Base-by-base conservation (phyloP, 2,113 vertebrate species). In the Piaya cayana region DNA sequence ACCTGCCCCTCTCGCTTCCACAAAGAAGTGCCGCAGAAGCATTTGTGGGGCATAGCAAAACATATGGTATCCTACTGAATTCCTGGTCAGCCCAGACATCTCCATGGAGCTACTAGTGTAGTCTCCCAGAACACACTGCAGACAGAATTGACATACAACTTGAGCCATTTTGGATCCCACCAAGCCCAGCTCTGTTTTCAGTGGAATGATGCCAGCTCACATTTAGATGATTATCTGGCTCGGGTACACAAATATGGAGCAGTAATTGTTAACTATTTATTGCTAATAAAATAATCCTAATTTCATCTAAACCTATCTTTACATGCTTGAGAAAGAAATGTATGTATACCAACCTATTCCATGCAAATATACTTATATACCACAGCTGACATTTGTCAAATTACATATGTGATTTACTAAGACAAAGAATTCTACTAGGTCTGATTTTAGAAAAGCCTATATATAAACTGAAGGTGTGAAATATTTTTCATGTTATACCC, bases 1-100 rank as follows among this genome's bases (percentile, higher is more conserved):
- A 95, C 90, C 93, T 95, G 93, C 87, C 79, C 60, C 42, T 69
- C 74, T 72, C 70, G 42, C 55, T 76, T 88, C 50, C 63, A 92
- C 75, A 94, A 87, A 95, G 86, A 53, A 94, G 67, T 15, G 71
- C 71, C 8, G 0, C 75, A 56, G 90, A 94, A 36, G 76, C 72
- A 93, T 88, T 93, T 5, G 26, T 59, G 52, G 34, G 56, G 37
- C 75, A 77, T 52, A 88, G 79, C 34, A 90, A 74, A 93, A 47
- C 90, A 86, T 78, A 94, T 67, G 82, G 90, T 71, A 86, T 77
- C 42, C 55, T 71, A 74, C 0, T 39, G 72, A 91, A 94, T 70
- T 96, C 84, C 78, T 82, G 75, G 64, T 86, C 85, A 86, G 64
- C 55, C 63, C 62, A 78, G 63, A 67, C 37, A 52, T 72, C 71